phyloP scores from a whole-genome alignment of 2,888 invertebrate species.

The Meliscaeva auricollis region DNA sequence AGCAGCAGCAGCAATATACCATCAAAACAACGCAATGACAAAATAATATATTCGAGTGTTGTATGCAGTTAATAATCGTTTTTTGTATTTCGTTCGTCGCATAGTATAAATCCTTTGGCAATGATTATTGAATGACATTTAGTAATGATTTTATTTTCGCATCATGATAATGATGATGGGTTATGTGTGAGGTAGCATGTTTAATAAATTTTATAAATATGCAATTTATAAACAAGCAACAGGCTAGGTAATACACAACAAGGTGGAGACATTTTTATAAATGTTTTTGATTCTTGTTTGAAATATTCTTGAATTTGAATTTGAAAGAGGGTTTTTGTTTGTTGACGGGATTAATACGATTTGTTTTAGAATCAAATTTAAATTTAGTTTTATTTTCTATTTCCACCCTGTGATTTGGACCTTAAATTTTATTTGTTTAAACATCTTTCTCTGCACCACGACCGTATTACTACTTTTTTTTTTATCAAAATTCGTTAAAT shows the following conservation, averaged over 20 bases:
- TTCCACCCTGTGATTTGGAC: too few species aligned
- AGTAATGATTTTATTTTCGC: conserved; percentile 75
- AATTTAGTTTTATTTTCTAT: too few species aligned
- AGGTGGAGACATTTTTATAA: too few species aligned
- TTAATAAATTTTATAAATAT: conserved; percentile 71
- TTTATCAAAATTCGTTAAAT: too few species aligned
- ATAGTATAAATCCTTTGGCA: conserved; percentile 70
- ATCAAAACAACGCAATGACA: conserved; percentile 4
- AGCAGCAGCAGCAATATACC: neutral
- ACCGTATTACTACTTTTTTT: too few species aligned
- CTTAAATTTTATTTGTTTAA: too few species aligned
- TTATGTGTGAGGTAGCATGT: conserved; percentile 75
- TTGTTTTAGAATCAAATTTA: too few species aligned
- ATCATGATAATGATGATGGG: conserved; percentile 60
- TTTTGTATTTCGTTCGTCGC: conserved; percentile 3
- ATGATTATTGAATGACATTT: conserved; percentile 75
- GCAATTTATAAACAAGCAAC: conserved; percentile 57
- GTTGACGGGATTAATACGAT: too few species aligned
- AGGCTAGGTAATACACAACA: neutral
- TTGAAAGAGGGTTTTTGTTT: too few species aligned
- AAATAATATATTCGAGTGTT: conserved; percentile 72
- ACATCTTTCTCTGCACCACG: too few species aligned
- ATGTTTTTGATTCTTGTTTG: too few species aligned
- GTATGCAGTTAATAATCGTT: conserved; percentile 72
- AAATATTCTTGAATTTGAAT: too few species aligned